Conservation (phyloP, 2,888 invertebrate genomes). For the Brenthis ino region DNA sequence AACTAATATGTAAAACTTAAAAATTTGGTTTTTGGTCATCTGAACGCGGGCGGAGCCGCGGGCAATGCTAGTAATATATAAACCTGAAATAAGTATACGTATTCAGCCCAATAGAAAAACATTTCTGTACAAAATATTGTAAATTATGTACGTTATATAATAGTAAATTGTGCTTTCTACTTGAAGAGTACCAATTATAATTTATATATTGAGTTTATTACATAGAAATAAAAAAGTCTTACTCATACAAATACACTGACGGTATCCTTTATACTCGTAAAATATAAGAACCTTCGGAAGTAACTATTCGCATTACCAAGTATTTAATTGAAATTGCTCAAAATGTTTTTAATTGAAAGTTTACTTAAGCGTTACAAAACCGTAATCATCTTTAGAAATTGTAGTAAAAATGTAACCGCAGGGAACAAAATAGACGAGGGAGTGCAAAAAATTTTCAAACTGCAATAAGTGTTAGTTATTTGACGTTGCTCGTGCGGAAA, state of each 20-base stretch:
- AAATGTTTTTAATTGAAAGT: constrained; percentile 39
- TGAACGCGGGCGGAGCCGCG: too few species aligned
- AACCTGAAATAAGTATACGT: too few species aligned
- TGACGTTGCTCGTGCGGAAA: constrained; percentile 74
- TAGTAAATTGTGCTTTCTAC: too few species aligned
- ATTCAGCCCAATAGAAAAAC: too few species aligned
- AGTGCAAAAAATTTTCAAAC: constrained; percentile 64
- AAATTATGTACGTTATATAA: too few species aligned
- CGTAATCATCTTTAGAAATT: constrained; percentile 31
- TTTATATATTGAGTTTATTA: too few species aligned
- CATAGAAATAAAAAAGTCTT: background rate
- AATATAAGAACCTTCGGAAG: constrained; percentile 19
- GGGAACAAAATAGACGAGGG: constrained; percentile 56
- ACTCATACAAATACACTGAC: background rate
- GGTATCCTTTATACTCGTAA: background rate
- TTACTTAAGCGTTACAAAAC: constrained; percentile 33
- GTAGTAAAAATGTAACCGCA: constrained; percentile 52
- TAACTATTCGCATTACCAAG: constrained; percentile 15
- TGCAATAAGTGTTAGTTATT: constrained; percentile 65
- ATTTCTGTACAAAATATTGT: too few species aligned
- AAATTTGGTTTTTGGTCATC: too few species aligned
- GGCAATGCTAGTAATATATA: too few species aligned
- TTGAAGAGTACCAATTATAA: too few species aligned
- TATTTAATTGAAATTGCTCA: constrained; percentile 40
- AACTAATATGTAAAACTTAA: too few species aligned